These are phyloP conservation scores for Argya squamiceps DNA, from an alignment of 2,797 vertebrate species.

Conservation along the genomic window DNA sequence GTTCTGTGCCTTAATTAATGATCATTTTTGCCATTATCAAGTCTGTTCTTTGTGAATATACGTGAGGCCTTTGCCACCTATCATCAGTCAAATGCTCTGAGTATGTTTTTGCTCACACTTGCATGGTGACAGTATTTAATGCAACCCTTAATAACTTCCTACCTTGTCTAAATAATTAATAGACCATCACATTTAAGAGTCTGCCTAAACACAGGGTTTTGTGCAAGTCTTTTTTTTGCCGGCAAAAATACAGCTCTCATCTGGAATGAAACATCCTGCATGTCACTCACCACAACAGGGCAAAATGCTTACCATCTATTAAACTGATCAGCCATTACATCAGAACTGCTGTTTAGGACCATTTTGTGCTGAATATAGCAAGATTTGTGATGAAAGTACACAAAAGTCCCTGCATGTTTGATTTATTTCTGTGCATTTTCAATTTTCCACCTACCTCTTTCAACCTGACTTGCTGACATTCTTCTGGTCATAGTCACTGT, in stretches of 20 bases:
- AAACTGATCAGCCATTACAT: background rate
- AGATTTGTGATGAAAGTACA: background rate
- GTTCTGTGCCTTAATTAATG: slow-evolving; percentile 27
- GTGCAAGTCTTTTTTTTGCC: background rate
- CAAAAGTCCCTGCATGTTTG: background rate
- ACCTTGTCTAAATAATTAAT: slow-evolving; percentile 5
- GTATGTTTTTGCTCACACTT: background rate
- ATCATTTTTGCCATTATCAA: slow-evolving; percentile 18
- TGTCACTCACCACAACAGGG: background rate
- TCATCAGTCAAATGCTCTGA: background rate
- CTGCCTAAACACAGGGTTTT: background rate
- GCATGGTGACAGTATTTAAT: background rate
- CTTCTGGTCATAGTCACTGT: background rate
- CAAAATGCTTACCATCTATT: background rate
- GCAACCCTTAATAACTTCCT: background rate
- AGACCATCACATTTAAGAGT: background rate
- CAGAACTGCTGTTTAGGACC: background rate
- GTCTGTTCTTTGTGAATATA: background rate
- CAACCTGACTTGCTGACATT: background rate
- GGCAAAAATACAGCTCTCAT: background rate
- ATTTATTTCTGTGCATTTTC: background rate
- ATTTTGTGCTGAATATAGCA: background rate
- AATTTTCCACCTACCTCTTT: background rate
- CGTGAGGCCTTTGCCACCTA: background rate
- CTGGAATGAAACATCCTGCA: background rate